These are phyloP conservation scores for Gerris lacustris DNA, from an alignment of 2,888 invertebrate genomes.

Conservation along the genomic window DNA sequence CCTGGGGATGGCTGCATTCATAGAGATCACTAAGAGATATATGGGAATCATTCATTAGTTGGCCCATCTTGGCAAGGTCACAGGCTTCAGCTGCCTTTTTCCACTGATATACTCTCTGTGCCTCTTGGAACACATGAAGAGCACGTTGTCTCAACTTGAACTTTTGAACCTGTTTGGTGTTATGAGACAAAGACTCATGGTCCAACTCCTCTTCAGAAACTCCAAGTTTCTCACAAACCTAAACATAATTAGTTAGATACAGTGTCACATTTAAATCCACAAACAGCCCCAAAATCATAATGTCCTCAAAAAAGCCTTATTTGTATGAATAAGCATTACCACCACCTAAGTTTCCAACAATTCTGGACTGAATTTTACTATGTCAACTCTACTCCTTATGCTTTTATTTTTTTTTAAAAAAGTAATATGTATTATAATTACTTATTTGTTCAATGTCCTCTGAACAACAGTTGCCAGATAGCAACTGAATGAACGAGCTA, in stretches of 20 bases:
- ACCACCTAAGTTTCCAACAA: no score
- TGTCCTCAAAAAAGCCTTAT: no score
- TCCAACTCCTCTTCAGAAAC: conserved; percentile 51
- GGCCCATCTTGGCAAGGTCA: conserved; percentile 51
- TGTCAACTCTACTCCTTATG: no score
- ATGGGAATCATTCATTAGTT: conserved; percentile 81
- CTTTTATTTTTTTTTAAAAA: no score
- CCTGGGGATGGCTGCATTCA: conserved; percentile 81
- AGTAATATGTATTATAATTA: no score
- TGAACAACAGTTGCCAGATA: no score
- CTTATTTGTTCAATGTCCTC: no score
- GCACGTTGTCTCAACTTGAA: conserved; percentile 78
- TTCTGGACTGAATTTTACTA: no score
- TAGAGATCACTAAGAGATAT: conserved; percentile 69
- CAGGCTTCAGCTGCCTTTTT: conserved; percentile 38
- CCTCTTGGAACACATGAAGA: conserved; percentile 64
- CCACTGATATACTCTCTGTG: conserved; percentile 42
- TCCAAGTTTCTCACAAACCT: conserved; percentile 44
- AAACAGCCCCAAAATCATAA: no score
- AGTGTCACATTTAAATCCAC: no score
- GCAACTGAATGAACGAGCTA: no score
- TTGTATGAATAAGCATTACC: no score
- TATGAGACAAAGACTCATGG: conserved; percentile 50
- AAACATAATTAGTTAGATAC: conserved; percentile 18
- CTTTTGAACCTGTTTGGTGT: conserved; percentile 48